Base-by-base conservation (phyloP, 1,140 invertebrate genomes). In the Bombus turneri region DNA sequence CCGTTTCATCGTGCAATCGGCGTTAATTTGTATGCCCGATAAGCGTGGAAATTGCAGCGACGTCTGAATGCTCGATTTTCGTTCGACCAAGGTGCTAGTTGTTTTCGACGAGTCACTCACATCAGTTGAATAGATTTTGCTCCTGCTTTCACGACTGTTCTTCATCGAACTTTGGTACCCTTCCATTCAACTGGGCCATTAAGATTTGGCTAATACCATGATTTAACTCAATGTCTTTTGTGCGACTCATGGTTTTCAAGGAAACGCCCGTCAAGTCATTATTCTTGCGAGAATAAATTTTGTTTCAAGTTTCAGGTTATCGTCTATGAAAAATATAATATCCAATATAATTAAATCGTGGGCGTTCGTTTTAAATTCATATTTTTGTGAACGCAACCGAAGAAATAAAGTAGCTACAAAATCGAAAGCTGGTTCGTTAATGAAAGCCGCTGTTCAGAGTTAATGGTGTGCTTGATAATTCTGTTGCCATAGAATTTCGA, bases 21-120 rank as follows among this genome's bases (percentile, higher is more conserved):
- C 28, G 71, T 75, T 83, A 83, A 83, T 83, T 83, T 57, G 59
- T 53, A 75, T 22, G 37, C n/a, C 8, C 31, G 28, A n/a, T 83
- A n/a, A 53, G 12, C 59, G 25, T 15, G 57, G 59, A 43, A 37
- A 83, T 75, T 83, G 64, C 13, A 74, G 25, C 31, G 81, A 31
- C 71, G n/a, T 66, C 31, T 66, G 81, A 75, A 66, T 75, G 41
- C 71, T 53, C 53, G 81, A 37, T 75, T 82, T 43, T 47, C 47
- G 43, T 72, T 37, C 43, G 41, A 28, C 25, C 13, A 22, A n/a
- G 12, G 39, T 39, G 41, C 13, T 59, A 28, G 25, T 75, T 74
- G 72, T 66, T 75, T 59, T 64, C 73, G 39, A 83, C 41, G 57
- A 47, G 28, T n/a, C 31, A 31, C 12, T 18, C 41, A 8, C 39